Conservation (phyloP, 2,888 invertebrate species). For the Pristionchus maxplancki region DNA sequence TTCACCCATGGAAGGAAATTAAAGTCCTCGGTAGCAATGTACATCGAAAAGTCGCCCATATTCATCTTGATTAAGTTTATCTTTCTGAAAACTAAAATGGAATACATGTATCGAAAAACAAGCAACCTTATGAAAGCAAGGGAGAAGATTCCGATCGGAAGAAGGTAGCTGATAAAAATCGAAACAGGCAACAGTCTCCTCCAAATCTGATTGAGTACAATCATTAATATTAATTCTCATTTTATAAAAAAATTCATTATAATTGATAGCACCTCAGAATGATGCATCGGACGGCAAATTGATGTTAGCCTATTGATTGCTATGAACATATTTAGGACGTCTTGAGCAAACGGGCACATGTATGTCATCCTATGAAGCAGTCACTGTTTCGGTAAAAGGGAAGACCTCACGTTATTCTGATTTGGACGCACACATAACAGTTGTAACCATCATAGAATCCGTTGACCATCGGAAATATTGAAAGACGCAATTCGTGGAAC, state of each 20-base stretch:
- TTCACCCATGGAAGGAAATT: too few species aligned
- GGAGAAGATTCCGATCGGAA: too few species aligned
- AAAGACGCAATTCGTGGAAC: background rate
- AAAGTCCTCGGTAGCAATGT: too few species aligned
- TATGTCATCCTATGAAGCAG: background rate
- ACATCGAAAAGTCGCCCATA: too few species aligned
- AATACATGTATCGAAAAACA: too few species aligned
- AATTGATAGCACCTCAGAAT: background rate
- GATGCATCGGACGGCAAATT: background rate
- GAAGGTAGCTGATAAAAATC: background rate
- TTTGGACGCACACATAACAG: background rate
- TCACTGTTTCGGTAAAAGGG: background rate
- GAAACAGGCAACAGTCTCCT: background rate
- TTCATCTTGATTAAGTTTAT: too few species aligned
- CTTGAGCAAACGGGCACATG: background rate
- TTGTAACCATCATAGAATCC: background rate
- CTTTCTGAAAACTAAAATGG: too few species aligned
- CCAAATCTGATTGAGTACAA: background rate
- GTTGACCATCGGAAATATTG: background rate
- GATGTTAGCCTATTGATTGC: background rate
- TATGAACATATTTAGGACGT: background rate
- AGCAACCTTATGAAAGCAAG: too few species aligned
- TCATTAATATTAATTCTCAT: background rate
- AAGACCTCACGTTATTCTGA: background rate
- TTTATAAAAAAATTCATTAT: background rate